These are phyloP conservation scores for Metellina segmentata DNA, from an alignment of 2,888 invertebrate species.

Conservation along the genomic window DNA sequence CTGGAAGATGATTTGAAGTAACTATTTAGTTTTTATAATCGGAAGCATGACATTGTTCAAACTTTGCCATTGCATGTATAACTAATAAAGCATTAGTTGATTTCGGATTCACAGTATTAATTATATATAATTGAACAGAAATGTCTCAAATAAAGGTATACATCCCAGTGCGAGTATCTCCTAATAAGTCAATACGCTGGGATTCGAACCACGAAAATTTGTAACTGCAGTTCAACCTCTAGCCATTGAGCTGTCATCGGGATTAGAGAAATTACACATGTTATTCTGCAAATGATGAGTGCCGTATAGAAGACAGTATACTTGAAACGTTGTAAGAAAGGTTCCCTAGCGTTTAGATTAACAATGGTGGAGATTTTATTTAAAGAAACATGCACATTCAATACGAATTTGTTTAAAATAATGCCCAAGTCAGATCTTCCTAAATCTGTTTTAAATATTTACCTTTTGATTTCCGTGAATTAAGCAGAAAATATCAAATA, in stretches of 20 bases:
- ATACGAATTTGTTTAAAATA: not conserved
- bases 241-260: not conserved
- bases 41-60: too few species aligned
- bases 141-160: too few species aligned
- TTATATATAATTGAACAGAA: too few species aligned
- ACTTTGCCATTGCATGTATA: too few species aligned
- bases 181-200: not conserved
- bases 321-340: not conserved
- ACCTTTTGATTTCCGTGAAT: not conserved
- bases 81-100: too few species aligned
- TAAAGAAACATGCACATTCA: not conserved
- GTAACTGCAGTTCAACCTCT: not conserved
- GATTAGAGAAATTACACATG: not conserved
- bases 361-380: not conserved
- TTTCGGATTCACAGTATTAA: too few species aligned
- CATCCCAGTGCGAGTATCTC: too few species aligned
- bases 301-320: not conserved
- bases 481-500: not conserved
- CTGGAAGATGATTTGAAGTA: too few species aligned
- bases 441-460: not conserved
- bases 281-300: not conserved
- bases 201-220: not conserved
- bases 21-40: too few species aligned
- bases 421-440: not conserved
- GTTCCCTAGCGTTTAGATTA: not conserved